Base-by-base conservation (phyloP, 1,140 invertebrate species). In the Diorhabda sublineata region DNA sequence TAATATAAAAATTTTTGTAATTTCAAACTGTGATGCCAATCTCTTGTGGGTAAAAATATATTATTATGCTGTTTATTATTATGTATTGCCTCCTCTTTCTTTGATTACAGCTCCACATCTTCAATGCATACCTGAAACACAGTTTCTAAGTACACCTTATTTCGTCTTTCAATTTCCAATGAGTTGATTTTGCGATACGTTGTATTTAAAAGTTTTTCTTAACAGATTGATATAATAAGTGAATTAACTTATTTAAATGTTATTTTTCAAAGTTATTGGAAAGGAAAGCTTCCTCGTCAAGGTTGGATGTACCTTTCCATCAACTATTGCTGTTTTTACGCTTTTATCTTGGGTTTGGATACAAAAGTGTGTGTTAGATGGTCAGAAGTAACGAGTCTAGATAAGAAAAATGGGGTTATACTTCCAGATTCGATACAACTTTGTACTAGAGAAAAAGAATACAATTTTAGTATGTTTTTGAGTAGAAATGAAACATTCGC, bases 231-330 rank as follows among this genome's bases (percentile, higher is more conserved):
- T 0, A 0, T 58, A 58, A 58, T 3, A 26, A n/a, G n/a, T n/a
- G 3, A 58, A 5, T n/a, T n/a, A 4, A n/a, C n/a, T 62, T 62
- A 67, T 67, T 26, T 67, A 42, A 26, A 43, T 57, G 11, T 63
- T 65, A 59, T 68, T 56, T 65, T 82, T 80, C 89, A 81, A 79
- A 97, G 95, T 79, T 97, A 95, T 79, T 95, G 94, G 90, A 96
- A 96, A 83, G 91, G 92, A 42, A 91, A 90, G 80, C 84, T 98
- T 69, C 97, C 97, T 3, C 84, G 92, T 57, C 96, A 98, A 86
- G 97, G 97, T 56, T 97, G 95, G 91, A 84, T 99, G 75, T 99
- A 98, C 81, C 87, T 99, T 9, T 97, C 96, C 61, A 89, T 99
- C 59, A 95, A 97, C 79, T 94, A 98, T 81, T 85, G 98, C 76